Evolutionary conservation across 2,797 vertebrate species (phyloP), one percentile per base, ranked within the genome.

Genomic region (Oophaga sylvatica): DNA sequence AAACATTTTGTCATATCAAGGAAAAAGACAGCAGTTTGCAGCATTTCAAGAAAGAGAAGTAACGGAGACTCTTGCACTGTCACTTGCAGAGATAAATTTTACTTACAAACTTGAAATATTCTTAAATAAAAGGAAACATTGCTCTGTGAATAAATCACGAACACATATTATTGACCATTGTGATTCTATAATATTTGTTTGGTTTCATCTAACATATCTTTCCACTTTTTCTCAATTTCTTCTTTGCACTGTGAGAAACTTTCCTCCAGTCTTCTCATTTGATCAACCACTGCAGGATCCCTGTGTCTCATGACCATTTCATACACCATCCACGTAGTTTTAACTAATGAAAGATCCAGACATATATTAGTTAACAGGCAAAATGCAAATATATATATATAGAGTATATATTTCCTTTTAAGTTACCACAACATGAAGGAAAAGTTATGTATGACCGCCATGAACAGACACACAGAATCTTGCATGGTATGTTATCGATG

Each of bases 251-350:
- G 92, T 9, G 92, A 87, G 84, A 93, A 95, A 19, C 93, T 94
- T 0, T 95, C 94, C 68, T 96, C 91, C 90, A 98, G 92, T 16
- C 80, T 91, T 87, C 67, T 91, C 92, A 96, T 86, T 56, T 94
- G 92, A 8, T 89, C 92, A 1, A 65, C 88, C 84, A 96, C 89
- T 2, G 94, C 92, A 17, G 96, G 96, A 90, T 93, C 93, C 87
- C 95, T 96, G 57, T 95, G 93, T 67, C 96, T 90, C 0, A 94
- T 92, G 76, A 96, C 94, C 93, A 96, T 94, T 91, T 97, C 95
- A 1, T 97, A 97, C 2, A 94, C 91, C 96, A 97, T 96, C 94
- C 95, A 96, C 0, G 95, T 94, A 78, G 96, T 88, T 83, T 94
- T 94, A 87, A 97, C 98, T 99, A 60, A 87, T 88, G 83, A n/a